Percentiles rank a stretch among this genome's conserved stretches.
These are phyloP conservation scores for Ligdia adustata DNA, from an alignment of 2,888 invertebrate genomes.

Conservation along the genomic window DNA sequence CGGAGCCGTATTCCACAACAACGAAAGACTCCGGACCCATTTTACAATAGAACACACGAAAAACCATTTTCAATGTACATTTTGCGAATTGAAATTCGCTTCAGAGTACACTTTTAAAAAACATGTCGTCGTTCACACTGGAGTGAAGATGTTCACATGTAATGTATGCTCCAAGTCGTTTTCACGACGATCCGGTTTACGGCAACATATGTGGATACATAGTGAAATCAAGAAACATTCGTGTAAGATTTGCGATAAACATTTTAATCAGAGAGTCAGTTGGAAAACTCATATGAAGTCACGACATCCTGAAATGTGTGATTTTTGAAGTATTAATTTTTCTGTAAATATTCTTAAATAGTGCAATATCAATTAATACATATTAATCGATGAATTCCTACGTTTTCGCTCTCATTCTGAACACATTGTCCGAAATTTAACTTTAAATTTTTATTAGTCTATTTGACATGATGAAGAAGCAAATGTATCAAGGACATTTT, in stretches of 20 bases:
- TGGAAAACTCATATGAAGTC: conserved; percentile 62
- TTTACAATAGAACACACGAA: conserved; percentile 49
- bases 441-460: too few species aligned
- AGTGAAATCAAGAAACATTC: conserved; percentile 50
- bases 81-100: conserved; percentile 49
- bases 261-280: conserved; percentile 53
- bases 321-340: conserved; percentile 27
- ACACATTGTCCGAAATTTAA: too few species aligned
- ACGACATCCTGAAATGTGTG: conserved; percentile 56
- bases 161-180: conserved; percentile 52
- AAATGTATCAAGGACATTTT: too few species aligned
- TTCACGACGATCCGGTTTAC: conserved; percentile 45
- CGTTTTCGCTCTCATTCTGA: too few species aligned
- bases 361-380: too few species aligned
- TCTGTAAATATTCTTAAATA: conserved; percentile 19
- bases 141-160: conserved; percentile 47
- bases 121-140: conserved; percentile 49
- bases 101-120: conserved; percentile 43
- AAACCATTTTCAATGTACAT: conserved; percentile 44
- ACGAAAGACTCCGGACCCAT: conserved; percentile 44
- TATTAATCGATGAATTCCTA: too few species aligned
- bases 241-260: conserved; percentile 49
- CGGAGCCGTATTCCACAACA: conserved; percentile 38
- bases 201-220: conserved; percentile 56
- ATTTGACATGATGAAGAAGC: too few species aligned